Percentiles rank a stretch among this genome's conserved stretches.
Evolutionary conservation across 1,140 invertebrate species (phyloP).

Genomic region (Lutraria rhynchaena): DNA sequence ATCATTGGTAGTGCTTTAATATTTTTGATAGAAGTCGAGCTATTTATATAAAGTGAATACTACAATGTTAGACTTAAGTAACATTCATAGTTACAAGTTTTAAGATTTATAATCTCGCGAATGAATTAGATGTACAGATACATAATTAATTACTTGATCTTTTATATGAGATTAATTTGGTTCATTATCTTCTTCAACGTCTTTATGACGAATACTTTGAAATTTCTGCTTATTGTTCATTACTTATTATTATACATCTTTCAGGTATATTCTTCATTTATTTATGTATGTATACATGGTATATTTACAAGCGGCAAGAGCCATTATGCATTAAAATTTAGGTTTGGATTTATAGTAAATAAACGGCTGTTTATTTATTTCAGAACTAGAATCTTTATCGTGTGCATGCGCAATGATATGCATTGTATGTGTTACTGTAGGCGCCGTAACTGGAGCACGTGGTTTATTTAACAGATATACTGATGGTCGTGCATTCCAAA

Average conservation of each 20-base stretch:
- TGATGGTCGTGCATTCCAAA: constrained; percentile 1
- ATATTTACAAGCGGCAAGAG: not conserved
- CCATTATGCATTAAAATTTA: not conserved
- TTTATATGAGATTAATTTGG: too few species aligned
- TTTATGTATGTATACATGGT: too few species aligned
- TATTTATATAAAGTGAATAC: too few species aligned
- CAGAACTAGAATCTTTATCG: constrained; percentile 72
- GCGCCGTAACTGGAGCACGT: constrained; percentile 62
- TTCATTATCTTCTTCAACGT: too few species aligned
- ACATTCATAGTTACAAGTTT: too few species aligned
- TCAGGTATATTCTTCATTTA: not conserved
- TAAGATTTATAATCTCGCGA: too few species aligned
- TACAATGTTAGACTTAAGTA: too few species aligned
- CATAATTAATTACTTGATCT: too few species aligned
- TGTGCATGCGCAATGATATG: constrained; percentile 71
- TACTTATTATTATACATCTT: not conserved
- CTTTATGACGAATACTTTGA: not conserved
- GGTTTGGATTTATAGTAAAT: not conserved
- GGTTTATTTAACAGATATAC: constrained; percentile 52
- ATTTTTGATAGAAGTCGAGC: too few species aligned
- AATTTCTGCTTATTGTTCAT: not conserved
- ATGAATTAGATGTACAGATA: too few species aligned
- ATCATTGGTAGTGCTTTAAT: constrained; percentile 39
- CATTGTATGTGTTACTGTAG: constrained; percentile 67
- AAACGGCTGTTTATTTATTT: constrained; percentile 6